Percentiles rank a stretch among this genome's conserved stretches.
Conservation (phyloP, 2,797 vertebrate species). For the Cyclura pinguis region DNA sequence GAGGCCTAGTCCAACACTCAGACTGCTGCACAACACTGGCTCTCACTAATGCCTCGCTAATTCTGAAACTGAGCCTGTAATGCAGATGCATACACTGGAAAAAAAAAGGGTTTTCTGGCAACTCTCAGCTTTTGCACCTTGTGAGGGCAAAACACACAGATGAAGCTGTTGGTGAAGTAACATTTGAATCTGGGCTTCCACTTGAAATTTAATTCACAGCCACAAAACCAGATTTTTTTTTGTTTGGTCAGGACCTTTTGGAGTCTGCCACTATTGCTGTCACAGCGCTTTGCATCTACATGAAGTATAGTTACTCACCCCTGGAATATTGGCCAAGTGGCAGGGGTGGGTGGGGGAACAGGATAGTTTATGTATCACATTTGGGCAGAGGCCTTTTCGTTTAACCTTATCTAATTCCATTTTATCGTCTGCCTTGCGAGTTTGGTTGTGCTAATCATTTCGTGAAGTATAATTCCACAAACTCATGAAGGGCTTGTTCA, state of each 20-base stretch:
- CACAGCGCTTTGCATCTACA: neutral
- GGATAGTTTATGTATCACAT: neutral
- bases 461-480: neutral
- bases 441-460: neutral
- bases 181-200: neutral
- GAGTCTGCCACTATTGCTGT: neutral
- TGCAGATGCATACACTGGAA: neutral
- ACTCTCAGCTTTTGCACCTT: neutral
- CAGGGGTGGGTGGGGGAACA: no score
- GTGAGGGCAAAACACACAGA: neutral
- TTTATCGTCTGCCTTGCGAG: neutral
- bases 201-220: neutral
- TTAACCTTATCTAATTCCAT: neutral
- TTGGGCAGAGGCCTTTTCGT: neutral
- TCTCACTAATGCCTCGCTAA: neutral
- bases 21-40: no score
- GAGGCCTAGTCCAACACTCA: no score
- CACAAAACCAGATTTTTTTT: neutral
- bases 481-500: neutral
- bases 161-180: neutral
- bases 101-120: neutral
- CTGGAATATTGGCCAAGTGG: neutral
- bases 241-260: neutral
- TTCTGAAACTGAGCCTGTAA: neutral
- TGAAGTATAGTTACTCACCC: neutral